Evolutionary conservation across 2,888 invertebrate species (phyloP).

Genomic region (Euclidia mi): DNA sequence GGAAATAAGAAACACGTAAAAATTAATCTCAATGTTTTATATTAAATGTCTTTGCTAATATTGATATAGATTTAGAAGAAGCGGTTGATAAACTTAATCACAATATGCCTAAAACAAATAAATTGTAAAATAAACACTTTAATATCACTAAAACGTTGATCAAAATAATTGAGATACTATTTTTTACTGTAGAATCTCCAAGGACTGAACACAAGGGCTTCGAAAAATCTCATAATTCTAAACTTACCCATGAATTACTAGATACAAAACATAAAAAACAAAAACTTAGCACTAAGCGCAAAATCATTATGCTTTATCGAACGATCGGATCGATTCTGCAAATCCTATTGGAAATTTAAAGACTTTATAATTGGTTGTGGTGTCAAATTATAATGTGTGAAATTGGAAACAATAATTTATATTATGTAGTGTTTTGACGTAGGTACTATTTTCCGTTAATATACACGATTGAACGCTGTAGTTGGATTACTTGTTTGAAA

Average conservation of each 20-base stretch:
- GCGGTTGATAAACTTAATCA: background rate
- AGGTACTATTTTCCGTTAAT: conserved; percentile 12
- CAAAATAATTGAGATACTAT: too few relatives aligned
- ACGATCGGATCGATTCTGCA: conserved; percentile 44
- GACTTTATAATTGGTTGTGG: conserved; percentile 47
- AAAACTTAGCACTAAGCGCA: conserved; percentile 47
- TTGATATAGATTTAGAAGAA: too few relatives aligned
- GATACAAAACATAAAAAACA: conserved; percentile 38
- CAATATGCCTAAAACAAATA: background rate
- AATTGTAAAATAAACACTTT: background rate
- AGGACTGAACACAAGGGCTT: background rate
- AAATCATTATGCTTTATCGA: conserved; percentile 53
- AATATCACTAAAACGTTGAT: background rate
- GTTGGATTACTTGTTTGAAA: conserved; percentile 10
- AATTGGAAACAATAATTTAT: conserved; percentile 52
- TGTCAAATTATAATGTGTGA: conserved; percentile 55
- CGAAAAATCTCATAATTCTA: conserved; percentile 1
- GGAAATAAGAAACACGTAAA: background rate
- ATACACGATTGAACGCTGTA: conserved; percentile 44
- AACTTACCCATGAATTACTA: conserved; percentile 45
- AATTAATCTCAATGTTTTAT: background rate
- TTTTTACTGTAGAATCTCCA: background rate
- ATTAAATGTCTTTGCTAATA: background rate
- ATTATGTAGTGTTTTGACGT: conserved; percentile 32
- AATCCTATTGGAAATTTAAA: conserved; percentile 46